Conservation (phyloP, 2,797 vertebrate genomes). For the Molossus molossus region DNA sequence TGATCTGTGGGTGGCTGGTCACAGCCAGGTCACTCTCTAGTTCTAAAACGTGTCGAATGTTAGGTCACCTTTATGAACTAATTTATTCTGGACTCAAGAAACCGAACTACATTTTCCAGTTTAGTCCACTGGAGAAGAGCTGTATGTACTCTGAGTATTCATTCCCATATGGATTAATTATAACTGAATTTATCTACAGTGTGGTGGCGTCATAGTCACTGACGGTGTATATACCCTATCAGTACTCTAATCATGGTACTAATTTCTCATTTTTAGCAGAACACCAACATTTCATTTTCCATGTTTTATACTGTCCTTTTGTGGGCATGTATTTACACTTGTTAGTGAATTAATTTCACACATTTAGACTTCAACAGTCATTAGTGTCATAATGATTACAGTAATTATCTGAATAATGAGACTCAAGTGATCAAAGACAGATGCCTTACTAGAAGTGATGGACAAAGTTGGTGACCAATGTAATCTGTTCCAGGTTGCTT, state of each 20-base stretch:
- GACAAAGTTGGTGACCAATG: constrained; percentile 75
- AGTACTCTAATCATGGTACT: neutral
- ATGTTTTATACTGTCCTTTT: constrained; percentile 74
- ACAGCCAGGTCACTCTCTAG: constrained; percentile 75
- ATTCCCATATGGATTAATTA: neutral
- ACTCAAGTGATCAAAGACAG: constrained; percentile 66
- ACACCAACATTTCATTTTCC: constrained; percentile 37
- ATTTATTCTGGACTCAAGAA: constrained; percentile 66
- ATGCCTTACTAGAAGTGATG: constrained; percentile 67
- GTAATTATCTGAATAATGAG: constrained; percentile 86
- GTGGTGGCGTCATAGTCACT: neutral
- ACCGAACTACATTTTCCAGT: constrained; percentile 69
- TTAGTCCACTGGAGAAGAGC: neutral
- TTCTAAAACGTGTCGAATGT: constrained; percentile 74
- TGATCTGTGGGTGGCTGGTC: constrained; percentile 72
- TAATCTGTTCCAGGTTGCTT: constrained; percentile 74
- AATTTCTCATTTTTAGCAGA: constrained; percentile 14
- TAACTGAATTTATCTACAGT: neutral
- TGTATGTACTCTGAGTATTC: neutral
- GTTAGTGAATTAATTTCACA: constrained; percentile 88
- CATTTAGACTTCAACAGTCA: constrained; percentile 86
- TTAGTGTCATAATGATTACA: constrained; percentile 86
- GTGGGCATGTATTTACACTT: constrained; percentile 83
- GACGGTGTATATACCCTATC: neutral
- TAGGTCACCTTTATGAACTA: constrained; percentile 79